These are phyloP conservation scores for Kryptolebias marmoratus DNA, from an alignment of 2,113 vertebrate genomes.

Conservation along the genomic window DNA sequence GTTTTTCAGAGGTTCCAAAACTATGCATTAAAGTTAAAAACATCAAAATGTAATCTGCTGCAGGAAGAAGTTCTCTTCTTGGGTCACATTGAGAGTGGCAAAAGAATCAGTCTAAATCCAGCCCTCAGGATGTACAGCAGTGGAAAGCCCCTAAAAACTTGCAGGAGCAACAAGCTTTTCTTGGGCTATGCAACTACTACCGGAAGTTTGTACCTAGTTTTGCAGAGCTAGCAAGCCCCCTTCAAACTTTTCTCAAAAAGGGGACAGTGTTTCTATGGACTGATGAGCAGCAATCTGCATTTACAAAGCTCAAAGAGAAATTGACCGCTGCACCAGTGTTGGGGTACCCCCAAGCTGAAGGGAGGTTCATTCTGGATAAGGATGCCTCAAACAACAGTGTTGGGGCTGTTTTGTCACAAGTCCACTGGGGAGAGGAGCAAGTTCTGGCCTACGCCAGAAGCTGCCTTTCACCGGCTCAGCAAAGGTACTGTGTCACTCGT, in stretches of 20 bases:
- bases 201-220: background rate
- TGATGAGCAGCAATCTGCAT: background rate
- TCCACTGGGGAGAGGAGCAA: conserved; percentile 4
- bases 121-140: background rate
- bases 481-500: background rate
- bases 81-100: background rate
- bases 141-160: background rate
- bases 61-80: background rate
- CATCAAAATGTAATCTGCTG: background rate
- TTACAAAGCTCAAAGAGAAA: background rate
- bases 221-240: background rate
- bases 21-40: background rate
- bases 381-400: background rate
- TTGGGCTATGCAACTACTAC: background rate
- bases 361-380: background rate
- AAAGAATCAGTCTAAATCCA: background rate
- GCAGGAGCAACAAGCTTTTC: background rate
- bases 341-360: background rate
- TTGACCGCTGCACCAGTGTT: background rate
- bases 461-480: background rate
- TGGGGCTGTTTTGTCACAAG: background rate
- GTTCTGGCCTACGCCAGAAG: background rate
- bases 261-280: background rate
- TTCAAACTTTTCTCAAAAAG: background rate
- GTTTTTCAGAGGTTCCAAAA: background rate